Evolutionary conservation across 35 echinoderm and acorn worm genomes (phyloP), one percentile per base, ranked within the genome.

Genomic region (Acanthaster planci): DNA sequence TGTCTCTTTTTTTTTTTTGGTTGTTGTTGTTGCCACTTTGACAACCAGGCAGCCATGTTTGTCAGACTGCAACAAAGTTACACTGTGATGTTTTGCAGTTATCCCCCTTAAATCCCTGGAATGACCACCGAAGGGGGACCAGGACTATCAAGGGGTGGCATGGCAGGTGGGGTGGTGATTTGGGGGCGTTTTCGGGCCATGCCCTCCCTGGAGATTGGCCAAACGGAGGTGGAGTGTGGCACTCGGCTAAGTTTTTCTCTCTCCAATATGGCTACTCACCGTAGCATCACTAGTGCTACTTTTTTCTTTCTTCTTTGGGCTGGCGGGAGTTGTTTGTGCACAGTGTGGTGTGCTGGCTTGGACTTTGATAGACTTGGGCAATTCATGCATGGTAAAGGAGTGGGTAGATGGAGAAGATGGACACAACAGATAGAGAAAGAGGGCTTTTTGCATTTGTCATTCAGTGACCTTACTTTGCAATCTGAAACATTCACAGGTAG

Each of bases 31-130:
- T 72, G 64, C 26, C 64, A 31, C 26, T 72, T 72, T 72, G 64
- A 72, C 64, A 72, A 72, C 64, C 64, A 72, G 64, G 64, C 64
- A 26, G 64, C 64, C 64, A 72, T 72, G 64, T 72, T 72, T 72
- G 64, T 31, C 34, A 72, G 64, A 72, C 64, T 72, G 30, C 30
- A 72, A 26, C 64, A 72, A 72, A 72, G 64, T 72, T 72, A 34
- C 64, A 72, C 64, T 72, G 26, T n/a, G 64, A 72, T 26, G 30
- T 72, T 34, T 72, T 12, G 30, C 14, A 26, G 64, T 27, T 27
- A 72, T 72, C 1, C 14, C 21, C 64, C 21, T 26, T 23, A 31
- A 29, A 26, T 31, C 64, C 34, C 10, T 2, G 8, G 34, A 72
- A 29, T 2, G 19, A 8, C 26, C 34, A 2, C 12, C 26, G 34